These are phyloP conservation scores for Lepidocyrtoides sp. DNA, from an alignment of 2,888 invertebrate genomes.

Conservation along the genomic window DNA sequence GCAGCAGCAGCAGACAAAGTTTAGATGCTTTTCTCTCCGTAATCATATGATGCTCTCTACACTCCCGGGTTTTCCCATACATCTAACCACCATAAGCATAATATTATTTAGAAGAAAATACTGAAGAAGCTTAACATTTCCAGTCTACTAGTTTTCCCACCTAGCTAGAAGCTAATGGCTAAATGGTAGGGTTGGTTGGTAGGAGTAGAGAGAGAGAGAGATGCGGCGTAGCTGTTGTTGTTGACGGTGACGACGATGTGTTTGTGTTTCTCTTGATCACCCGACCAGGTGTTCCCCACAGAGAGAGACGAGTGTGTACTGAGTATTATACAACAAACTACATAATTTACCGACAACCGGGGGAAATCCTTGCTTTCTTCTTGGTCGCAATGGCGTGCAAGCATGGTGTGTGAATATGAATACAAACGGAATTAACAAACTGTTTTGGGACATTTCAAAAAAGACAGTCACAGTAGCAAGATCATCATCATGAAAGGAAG, in stretches of 20 bases:
- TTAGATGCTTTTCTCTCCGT: background rate
- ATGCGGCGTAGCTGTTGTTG: constrained; percentile 20
- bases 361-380: too few relatives aligned
- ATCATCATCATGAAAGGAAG: too few relatives aligned
- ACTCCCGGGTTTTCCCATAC: background rate
- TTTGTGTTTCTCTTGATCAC: constrained; percentile 60
- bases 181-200: too few relatives aligned
- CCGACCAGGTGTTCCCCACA: constrained; percentile 73
- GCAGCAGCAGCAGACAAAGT: too few relatives aligned
- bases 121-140: background rate
- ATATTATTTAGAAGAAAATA: background rate
- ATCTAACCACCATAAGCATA: background rate
- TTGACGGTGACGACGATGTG: constrained; percentile 17
- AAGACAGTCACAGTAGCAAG: too few relatives aligned
- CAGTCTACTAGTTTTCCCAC: constrained; percentile 14
- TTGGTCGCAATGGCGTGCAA: too few relatives aligned
- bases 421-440: too few relatives aligned
- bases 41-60: too few relatives aligned
- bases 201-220: background rate
- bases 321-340: background rate
- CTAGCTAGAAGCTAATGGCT: background rate
- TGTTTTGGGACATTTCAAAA: too few relatives aligned
- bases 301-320: too few relatives aligned
- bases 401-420: too few relatives aligned
- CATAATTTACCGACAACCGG: too few relatives aligned